These are phyloP conservation scores for Cryptus armator DNA, from an alignment of 2,888 invertebrate genomes.

Conservation along the genomic window DNA sequence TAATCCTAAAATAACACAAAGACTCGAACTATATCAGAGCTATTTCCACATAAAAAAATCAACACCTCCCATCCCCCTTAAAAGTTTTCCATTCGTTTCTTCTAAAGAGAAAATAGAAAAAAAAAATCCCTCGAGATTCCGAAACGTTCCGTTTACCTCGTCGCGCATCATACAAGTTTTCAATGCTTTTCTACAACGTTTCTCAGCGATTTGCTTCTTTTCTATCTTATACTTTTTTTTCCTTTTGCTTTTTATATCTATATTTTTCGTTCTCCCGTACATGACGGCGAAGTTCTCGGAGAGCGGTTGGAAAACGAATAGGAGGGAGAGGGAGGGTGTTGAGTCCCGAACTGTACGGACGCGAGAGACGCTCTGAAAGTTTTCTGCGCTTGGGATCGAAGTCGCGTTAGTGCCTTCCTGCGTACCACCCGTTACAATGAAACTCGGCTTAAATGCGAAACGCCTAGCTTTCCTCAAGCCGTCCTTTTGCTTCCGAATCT, in stretches of 20 bases:
- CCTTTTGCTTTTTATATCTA: conserved; percentile 12
- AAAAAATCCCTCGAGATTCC: not conserved
- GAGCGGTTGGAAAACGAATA: not conserved
- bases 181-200: conserved; percentile 20
- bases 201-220: conserved; percentile 13
- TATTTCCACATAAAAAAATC: not conserved
- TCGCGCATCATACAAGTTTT: conserved; percentile 47
- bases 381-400: conserved; percentile 57
- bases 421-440: conserved; percentile 66
- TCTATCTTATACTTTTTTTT: conserved; percentile 1
- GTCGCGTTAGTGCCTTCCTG: conserved; percentile 65
- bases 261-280: not conserved
- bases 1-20: conserved; percentile 41
- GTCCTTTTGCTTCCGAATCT: not conserved
- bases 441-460: conserved; percentile 68
- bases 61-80: not conserved
- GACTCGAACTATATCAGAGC: not conserved
- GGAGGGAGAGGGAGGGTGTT: not conserved
- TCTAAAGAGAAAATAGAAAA: too few species aligned
- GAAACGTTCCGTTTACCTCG: not conserved
- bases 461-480: conserved; percentile 20
- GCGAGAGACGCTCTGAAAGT: conserved; percentile 32
- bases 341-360: not conserved
- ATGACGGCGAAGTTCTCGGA: not conserved
- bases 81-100: not conserved